phyloP scores from a whole-genome alignment of 2,888 invertebrate genomes.

The Drosophila anomalata region DNA sequence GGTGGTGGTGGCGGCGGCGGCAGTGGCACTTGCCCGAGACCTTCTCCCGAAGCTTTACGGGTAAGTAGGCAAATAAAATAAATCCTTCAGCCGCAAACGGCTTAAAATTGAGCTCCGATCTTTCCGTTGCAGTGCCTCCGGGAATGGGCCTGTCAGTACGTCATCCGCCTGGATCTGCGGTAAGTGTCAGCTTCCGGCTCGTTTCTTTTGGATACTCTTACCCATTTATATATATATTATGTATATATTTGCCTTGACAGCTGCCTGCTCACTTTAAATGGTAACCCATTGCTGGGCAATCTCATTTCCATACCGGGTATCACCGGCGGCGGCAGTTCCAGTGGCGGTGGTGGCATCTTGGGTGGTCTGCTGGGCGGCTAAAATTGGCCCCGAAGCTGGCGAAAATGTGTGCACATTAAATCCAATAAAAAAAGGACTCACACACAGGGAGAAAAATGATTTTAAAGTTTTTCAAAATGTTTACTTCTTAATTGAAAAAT shows the following conservation, averaged over 20 bases:
- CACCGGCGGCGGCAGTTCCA: constrained; percentile 38
- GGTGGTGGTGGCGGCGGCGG: background rate
- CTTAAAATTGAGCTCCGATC: constrained; percentile 13
- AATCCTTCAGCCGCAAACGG: constrained; percentile 7
- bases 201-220: constrained; percentile 1
- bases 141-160: constrained; percentile 72
- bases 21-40: constrained; percentile 54
- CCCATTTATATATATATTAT: constrained; percentile 13
- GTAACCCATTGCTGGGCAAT: constrained; percentile 72
- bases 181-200: constrained; percentile 48
- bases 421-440: constrained; percentile 49
- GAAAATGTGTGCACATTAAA: constrained; percentile 54
- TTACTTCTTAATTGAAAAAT: background rate
- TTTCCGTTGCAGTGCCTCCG: constrained; percentile 61
- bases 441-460: constrained; percentile 8
- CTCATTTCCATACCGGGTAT: constrained; percentile 67
- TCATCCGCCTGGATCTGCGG: constrained; percentile 74
- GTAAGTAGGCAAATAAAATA: constrained; percentile 48
- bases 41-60: constrained; percentile 53
- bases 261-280: constrained; percentile 71
- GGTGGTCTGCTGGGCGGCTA: constrained; percentile 56
- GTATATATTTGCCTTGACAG: constrained; percentile 49
- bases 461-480: background rate
- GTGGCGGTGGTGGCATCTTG: constrained; percentile 64
- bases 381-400: constrained; percentile 13